Base-by-base conservation (phyloP, 2,888 invertebrate genomes). In the Nipponacmea schrenckii region DNA sequence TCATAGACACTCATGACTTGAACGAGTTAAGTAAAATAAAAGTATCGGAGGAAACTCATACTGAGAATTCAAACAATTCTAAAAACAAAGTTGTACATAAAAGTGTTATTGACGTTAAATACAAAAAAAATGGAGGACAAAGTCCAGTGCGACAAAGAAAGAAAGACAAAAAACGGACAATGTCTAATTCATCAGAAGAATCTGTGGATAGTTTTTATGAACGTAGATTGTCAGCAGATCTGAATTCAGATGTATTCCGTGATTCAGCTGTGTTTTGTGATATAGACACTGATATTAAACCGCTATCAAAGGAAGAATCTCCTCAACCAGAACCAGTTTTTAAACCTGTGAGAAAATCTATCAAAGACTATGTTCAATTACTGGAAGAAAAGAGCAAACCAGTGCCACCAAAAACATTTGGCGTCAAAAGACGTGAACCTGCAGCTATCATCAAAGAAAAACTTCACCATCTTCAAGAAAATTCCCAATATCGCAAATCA, bases 231-330 rank as follows among this genome's bases (percentile, higher is more conserved):
- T 84, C 85, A 3, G 76, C 77, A 4, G 82, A 79, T 67, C 76
- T 82, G 67, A 79, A 79, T 72, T 93, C 92, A 73, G 92, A 91
- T 79, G 91, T 92, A 0, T 94, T 94, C 83, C 91, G 95, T 82
- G 95, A 95, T 87, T 94, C 94, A 68, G 94, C 95, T 76, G 93
- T 95, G 80, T 95, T 94, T 87, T 94, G 94, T 76, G 95, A 95
- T 82, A 74, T 78, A 50, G 77, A 81, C 46, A 62, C 76, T 27
- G 81, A 83, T 46, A 68, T 56, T 12, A 46, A 66, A 48, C 64
- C 63, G 17, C 46, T 46, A 27, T 24, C 56, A 24, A 56, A 56
- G 12, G 56, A 56, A 20, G 24, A 14, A 3, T 45, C 45, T 26
- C 66, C 69, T 48, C 63, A 64, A 44, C 20, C 64, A 64, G 44